A percentile compares a stretch with the other conserved stretches of the same genome.
Evolutionary conservation across 30 jellyfish, hydroid and myxozoan genomes (phyloP).

Genomic region (Rhopilema esculentum): DNA sequence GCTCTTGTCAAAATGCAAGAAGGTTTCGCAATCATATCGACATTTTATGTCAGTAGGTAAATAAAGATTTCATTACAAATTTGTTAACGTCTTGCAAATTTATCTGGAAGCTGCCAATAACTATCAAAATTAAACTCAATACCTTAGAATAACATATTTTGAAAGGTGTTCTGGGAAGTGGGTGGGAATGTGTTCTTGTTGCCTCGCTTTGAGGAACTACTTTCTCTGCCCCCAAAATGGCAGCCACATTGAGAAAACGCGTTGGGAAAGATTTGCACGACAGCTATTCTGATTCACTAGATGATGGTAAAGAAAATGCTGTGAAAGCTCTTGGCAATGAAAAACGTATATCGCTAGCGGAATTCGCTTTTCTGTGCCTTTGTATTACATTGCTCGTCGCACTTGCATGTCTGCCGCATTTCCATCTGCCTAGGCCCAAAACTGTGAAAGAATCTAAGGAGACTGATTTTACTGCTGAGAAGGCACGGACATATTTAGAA

Average conservation of each 20-base stretch:
- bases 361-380: slow-evolving; percentile 15
- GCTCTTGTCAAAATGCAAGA: no score
- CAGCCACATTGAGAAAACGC: slow-evolving; percentile 24
- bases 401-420: slow-evolving; percentile 56
- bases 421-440: slow-evolving; percentile 79
- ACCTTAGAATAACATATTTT: no score
- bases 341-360: slow-evolving; percentile 11
- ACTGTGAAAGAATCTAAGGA: slow-evolving; percentile 32
- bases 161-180: no score
- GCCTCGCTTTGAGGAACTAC: no score
- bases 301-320: neutral
- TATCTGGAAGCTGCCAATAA: no score
- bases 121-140: no score
- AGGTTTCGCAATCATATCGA: no score
- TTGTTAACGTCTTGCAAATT: no score
- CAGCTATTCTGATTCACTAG: neutral
- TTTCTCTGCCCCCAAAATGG: no score
- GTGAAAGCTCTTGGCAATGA: neutral
- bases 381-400: slow-evolving; percentile 19
- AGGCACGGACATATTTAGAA: slow-evolving; percentile 81
- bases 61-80: no score
- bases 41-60: no score
- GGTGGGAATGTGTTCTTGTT: no score
- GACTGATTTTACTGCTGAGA: slow-evolving; percentile 72
- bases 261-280: neutral